Percentiles rank a stretch among this genome's conserved stretches.
These are phyloP conservation scores for Plecturocebus donacophilus DNA, from an alignment of 2,113 vertebrate species.

Conservation along the genomic window DNA sequence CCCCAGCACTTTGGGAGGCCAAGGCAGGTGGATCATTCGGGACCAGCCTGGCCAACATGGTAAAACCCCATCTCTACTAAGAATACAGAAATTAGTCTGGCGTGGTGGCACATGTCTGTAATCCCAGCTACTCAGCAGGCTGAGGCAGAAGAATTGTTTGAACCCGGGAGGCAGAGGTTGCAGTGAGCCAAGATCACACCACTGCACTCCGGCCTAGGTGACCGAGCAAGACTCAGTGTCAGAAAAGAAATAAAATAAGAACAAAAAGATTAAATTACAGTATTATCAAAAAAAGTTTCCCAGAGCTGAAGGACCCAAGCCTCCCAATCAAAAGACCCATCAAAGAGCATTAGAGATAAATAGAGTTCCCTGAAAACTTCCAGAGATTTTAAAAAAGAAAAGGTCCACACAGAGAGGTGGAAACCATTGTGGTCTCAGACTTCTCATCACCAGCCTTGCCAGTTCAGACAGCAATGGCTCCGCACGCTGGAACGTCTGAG, in stretches of 20 bases:
- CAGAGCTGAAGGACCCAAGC: not conserved
- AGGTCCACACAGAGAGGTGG: not conserved
- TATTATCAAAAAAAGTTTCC: not conserved
- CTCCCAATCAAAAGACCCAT: not conserved
- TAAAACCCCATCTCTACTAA: too few relatives aligned
- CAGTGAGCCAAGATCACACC: too few relatives aligned
- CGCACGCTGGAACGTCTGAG: not conserved
- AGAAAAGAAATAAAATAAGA: not conserved
- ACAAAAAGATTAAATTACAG: not conserved
- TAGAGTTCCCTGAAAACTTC: not conserved
- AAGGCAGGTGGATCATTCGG: not conserved
- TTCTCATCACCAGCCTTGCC: not conserved
- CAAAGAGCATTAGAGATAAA: not conserved
- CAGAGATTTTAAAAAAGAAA: not conserved
- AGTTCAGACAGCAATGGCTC: not conserved
- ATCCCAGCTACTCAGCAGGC: too few relatives aligned
- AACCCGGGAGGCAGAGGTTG: too few relatives aligned
- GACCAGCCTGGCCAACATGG: too few relatives aligned
- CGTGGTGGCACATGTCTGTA: too few relatives aligned
- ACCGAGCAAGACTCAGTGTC: too few relatives aligned
- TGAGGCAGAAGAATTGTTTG: too few relatives aligned
- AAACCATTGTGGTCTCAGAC: fast-evolving
- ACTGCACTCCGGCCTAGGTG: too few relatives aligned
- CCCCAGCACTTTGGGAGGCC: not conserved
- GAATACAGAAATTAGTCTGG: too few relatives aligned